phyloP scores from a whole-genome alignment of 1,140 invertebrate species.

The Drosophila pachea region DNA sequence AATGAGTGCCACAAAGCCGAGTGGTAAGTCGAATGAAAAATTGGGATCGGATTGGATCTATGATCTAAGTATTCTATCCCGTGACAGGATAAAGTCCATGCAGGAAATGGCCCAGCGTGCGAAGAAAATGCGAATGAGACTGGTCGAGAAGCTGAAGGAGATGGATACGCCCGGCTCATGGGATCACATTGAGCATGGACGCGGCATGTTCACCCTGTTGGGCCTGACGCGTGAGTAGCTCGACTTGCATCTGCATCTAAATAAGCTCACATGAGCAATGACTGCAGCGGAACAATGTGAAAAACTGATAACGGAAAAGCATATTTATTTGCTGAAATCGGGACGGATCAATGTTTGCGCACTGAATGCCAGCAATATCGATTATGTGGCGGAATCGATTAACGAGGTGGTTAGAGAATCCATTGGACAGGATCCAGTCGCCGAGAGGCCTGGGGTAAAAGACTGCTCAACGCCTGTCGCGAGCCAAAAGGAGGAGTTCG shows the following conservation, averaged over 20 bases:
- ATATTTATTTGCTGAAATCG: slow-evolving; percentile 92
- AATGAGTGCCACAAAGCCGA: slow-evolving; percentile 85
- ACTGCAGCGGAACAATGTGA: slow-evolving; percentile 18
- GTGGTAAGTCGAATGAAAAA: slow-evolving; percentile 83
- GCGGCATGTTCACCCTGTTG: slow-evolving; percentile 99
- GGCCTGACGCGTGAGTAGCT: slow-evolving; percentile 85
- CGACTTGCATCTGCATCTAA: too few relatives aligned
- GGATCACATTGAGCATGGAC: slow-evolving; percentile 98
- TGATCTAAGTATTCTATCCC: not conserved
- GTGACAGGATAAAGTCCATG: slow-evolving; percentile 5
- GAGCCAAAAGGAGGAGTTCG: too few relatives aligned
- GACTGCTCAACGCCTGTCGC: too few relatives aligned
- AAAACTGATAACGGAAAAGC: slow-evolving; percentile 14
- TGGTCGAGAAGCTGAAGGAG: slow-evolving; percentile 88
- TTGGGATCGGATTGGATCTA: too few relatives aligned
- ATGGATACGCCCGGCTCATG: slow-evolving; percentile 92
- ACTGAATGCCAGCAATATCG: slow-evolving; percentile 94
- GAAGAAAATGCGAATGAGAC: slow-evolving; percentile 89
- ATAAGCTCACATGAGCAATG: not conserved
- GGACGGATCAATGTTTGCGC: slow-evolving; percentile 98
- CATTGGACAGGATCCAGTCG: too few relatives aligned
- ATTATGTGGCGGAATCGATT: slow-evolving; percentile 92
- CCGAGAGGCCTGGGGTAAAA: too few relatives aligned
- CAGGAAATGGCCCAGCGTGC: slow-evolving; percentile 97
- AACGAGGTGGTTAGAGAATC: slow-evolving; percentile 91